Percentiles rank a stretch among this genome's conserved stretches.
Evolutionary conservation across 2,888 invertebrate genomes (phyloP).

Genomic region (Limnephilus lunatus): DNA sequence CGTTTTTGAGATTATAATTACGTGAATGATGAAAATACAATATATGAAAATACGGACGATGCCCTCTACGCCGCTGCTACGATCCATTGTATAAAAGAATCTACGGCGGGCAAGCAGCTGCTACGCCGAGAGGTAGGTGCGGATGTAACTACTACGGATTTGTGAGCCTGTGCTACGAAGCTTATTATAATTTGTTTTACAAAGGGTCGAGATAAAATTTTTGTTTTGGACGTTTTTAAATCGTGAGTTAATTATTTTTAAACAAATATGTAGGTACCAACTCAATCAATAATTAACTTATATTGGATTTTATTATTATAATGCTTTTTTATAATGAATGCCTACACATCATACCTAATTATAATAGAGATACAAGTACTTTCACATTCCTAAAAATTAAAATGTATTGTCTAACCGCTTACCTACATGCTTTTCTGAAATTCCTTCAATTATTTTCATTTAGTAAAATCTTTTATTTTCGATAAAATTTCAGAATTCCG

Average conservation of each 20-base stretch:
- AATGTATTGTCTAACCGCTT: no score
- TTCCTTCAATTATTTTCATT: no score
- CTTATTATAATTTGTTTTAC: slow-evolving; percentile 51
- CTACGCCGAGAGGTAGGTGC: background rate
- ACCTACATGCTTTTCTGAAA: no score
- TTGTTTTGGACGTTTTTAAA: background rate
- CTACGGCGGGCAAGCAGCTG: slow-evolving; percentile 32
- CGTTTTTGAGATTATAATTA: background rate
- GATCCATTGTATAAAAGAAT: slow-evolving; percentile 18
- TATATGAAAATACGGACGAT: background rate
- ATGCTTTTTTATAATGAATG: no score
- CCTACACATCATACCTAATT: no score
- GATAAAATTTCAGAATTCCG: no score
- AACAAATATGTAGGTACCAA: background rate
- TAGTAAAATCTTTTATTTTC: no score
- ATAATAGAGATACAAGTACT: no score
- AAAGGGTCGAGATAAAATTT: slow-evolving; percentile 35
- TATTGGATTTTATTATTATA: no score
- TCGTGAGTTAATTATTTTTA: background rate
- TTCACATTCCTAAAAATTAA: no score
- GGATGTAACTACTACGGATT: slow-evolving; percentile 37
- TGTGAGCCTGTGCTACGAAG: slow-evolving; percentile 27
- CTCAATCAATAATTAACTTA: background rate
- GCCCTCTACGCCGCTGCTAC: slow-evolving; percentile 19
- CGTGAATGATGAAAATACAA: background rate